A percentile compares a stretch with the other conserved stretches of the same genome.
phyloP scores from a whole-genome alignment of 1,140 invertebrate species.

The Colletes gigas region DNA sequence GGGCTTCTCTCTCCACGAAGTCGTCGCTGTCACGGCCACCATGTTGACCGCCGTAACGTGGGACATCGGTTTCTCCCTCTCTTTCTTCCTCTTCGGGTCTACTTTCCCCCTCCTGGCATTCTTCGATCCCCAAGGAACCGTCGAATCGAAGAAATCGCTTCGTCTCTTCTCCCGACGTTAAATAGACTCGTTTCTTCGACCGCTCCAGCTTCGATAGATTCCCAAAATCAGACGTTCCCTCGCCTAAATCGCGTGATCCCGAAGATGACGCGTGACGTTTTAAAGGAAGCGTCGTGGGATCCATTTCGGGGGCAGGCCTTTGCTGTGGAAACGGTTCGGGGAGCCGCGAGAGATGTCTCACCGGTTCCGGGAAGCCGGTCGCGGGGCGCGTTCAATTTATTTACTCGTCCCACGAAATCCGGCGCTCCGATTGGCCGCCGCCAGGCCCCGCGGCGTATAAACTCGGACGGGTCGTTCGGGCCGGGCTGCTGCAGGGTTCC shows the following conservation, averaged over 20 bases:
- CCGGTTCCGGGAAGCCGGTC: slow-evolving; percentile 60
- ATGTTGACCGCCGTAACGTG: slow-evolving; percentile 59
- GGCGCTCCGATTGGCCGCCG: slow-evolving; percentile 54
- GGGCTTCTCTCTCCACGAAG: slow-evolving; percentile 35
- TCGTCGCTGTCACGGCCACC: slow-evolving; percentile 63
- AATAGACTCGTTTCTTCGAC: no score
- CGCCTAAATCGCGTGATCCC: no score
- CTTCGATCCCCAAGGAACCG: background rate
- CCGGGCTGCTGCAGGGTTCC: slow-evolving; percentile 39
- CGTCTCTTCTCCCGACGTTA: background rate
- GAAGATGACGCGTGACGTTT: no score
- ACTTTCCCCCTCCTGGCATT: slow-evolving; percentile 8
- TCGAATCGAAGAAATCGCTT: slow-evolving; percentile 19
- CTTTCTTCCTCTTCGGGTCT: slow-evolving; percentile 8
- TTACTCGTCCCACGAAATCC: slow-evolving; percentile 59
- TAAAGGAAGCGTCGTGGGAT: background rate
- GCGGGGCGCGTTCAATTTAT: slow-evolving; percentile 64
- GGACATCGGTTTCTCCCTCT: slow-evolving; percentile 45
- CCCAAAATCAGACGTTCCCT: no score
- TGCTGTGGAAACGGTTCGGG: no score
- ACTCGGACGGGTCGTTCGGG: slow-evolving; percentile 50
- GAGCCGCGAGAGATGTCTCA: slow-evolving; percentile 38
- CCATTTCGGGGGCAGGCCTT: background rate
- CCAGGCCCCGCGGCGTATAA: slow-evolving; percentile 57
- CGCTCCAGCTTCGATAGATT: no score